Percentiles rank a stretch among this genome's conserved stretches.
These are phyloP conservation scores for Sebastes fasciatus DNA, from an alignment of 2,113 vertebrate genomes.

Conservation along the genomic window DNA sequence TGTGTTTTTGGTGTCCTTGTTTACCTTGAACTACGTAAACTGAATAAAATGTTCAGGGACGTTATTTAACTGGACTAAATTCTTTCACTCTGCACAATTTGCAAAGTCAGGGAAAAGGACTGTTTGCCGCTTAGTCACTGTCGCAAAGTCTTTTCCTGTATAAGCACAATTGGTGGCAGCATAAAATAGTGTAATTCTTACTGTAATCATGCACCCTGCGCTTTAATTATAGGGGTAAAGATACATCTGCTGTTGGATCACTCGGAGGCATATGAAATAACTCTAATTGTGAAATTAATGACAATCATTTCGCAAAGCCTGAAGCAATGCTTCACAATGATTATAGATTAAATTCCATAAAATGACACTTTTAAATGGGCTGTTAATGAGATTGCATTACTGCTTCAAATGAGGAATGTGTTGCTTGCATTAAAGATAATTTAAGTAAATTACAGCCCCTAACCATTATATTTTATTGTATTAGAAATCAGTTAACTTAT, in stretches of 20 bases:
- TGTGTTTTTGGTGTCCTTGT: constrained; percentile 1
- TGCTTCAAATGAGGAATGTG: neutral
- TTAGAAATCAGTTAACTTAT: neutral
- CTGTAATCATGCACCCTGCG: constrained; percentile 2
- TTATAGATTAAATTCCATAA: constrained; percentile 19
- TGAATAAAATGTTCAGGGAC: neutral
- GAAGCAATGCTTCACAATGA: constrained; percentile 7
- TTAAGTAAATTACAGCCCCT: too few species aligned
- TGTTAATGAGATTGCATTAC: constrained; percentile 27
- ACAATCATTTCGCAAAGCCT: constrained; percentile 21
- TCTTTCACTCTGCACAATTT: neutral
- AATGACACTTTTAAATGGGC: constrained; percentile 9
- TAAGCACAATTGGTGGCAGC: neutral
- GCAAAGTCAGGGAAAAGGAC: neutral
- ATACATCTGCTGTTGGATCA: constrained; percentile 7
- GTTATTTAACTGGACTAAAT: neutral
- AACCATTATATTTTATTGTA: neutral
- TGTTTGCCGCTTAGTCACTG: neutral
- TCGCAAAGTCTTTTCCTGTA: neutral
- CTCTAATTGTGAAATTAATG: constrained; percentile 51
- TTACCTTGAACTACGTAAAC: neutral
- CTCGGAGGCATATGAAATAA: constrained; percentile 18
- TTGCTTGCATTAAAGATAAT: neutral
- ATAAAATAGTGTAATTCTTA: neutral
- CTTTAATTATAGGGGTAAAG: neutral